Evolutionary conservation across 2,888 invertebrate species (phyloP), one percentile per base, ranked within the genome.

Genomic region (Erpobdella octoculata): DNA sequence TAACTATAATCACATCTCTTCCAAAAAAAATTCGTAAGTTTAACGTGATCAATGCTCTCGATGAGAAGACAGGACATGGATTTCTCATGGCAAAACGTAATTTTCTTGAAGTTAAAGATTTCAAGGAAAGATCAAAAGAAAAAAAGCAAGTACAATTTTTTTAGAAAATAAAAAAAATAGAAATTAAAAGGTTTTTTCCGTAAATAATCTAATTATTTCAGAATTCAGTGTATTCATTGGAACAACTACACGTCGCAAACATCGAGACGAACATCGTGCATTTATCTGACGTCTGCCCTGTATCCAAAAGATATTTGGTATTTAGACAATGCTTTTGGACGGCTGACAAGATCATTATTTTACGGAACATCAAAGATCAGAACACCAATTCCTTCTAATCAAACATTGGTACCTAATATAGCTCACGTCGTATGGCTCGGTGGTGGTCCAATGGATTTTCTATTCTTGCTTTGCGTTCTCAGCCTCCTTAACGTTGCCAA

Each of bases 381-480:
- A 12, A 46, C 67, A 6, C 74, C 77, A 2, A 48, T 46, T 12
- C 75, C 73, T 31, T 70, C 73, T 15, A 73, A 74, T 18, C 53
- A 67, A n/a, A 74, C 74, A 0, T 74, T 75, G 4, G 79, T 81
- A 35, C 81, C 81, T 18, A 80, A 79, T 71, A 79, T 81, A 28
- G 79, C 80, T 33, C 81, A 81, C 71, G 78, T 81, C 38, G 79
- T 80, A 2, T 81, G 81, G 81, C 78, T 80, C 69, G 79, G 79
- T 4, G 74, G 74, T 3, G 77, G 77, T 31, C 73, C 78, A 31
- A 78, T 81, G 78, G 77, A 79, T 25, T 80, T 79, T 72, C 76
- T 79, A 58, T 80, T 80, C 77, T 80, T 80, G 72, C 73, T 81
- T 4, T 78, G 80, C 67, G 76, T 81, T 12, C 71, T 80, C 1